Conservation (phyloP, 2,113 vertebrate genomes). For the Arothron firmamentum region DNA sequence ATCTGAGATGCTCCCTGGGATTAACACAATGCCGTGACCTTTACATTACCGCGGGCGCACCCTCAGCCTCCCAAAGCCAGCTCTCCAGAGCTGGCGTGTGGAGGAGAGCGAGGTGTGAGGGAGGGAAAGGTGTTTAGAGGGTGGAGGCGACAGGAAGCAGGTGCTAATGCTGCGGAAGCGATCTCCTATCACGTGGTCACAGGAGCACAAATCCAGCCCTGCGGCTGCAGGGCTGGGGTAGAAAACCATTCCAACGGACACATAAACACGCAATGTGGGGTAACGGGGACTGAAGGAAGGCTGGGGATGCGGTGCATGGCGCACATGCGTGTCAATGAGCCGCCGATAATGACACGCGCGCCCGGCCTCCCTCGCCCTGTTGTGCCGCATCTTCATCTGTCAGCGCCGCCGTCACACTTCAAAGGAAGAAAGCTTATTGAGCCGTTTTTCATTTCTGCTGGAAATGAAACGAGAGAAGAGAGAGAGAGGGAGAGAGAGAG, state of each 20-base stretch:
- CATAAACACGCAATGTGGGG: background rate
- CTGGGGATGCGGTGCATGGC: conserved; percentile 5
- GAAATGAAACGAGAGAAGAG: conserved; percentile 46
- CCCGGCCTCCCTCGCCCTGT: conserved; percentile 39
- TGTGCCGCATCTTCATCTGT: conserved; percentile 44
- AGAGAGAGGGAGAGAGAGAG: no score
- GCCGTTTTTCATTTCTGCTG: conserved; percentile 53
- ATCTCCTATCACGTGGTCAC: conserved; percentile 4
- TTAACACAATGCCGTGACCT: conserved; percentile 61
- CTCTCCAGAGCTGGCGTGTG: conserved; percentile 34
- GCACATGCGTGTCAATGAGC: conserved; percentile 42
- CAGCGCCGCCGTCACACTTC: conserved; percentile 54
- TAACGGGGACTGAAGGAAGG: conserved; percentile 22
- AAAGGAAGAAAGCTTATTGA: conserved; percentile 50
- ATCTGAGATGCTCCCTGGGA: conserved; percentile 59
- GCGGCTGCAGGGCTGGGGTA: background rate
- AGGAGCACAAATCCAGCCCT: conserved; percentile 18
- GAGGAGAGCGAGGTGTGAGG: conserved; percentile 15
- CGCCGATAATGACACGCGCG: conserved; percentile 41
- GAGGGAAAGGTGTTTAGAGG: conserved; percentile 7
- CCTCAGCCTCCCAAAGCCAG: conserved; percentile 35
- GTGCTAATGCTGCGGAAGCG: conserved; percentile 56
- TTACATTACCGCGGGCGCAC: conserved; percentile 32
- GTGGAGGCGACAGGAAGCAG: conserved; percentile 66
- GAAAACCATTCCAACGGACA: conserved; percentile 1